These are phyloP conservation scores for Bombycilla garrulus DNA, from an alignment of 2,113 vertebrate genomes.

Conservation along the genomic window DNA sequence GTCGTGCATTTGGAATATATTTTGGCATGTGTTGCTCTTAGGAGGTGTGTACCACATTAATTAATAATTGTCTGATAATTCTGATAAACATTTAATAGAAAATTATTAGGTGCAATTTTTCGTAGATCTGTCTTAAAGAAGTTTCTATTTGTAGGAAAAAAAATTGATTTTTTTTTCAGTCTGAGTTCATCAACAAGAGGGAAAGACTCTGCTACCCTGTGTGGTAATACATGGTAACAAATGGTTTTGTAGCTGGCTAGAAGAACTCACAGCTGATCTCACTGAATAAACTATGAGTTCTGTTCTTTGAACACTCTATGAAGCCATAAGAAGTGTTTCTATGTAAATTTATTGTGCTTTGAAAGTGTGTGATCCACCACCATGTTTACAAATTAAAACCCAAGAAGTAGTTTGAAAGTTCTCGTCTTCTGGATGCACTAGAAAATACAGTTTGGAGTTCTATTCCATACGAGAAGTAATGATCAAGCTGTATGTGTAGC, in stretches of 20 bases:
- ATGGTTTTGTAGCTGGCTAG: neutral
- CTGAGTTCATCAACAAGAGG: neutral
- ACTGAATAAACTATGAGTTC: neutral
- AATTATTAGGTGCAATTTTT: neutral
- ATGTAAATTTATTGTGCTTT: neutral
- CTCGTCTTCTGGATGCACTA: neutral
- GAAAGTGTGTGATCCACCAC: neutral
- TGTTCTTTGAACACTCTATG: neutral
- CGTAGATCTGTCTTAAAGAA: neutral
- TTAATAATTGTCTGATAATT: neutral
- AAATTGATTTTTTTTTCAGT: neutral
- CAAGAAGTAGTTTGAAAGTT: neutral
- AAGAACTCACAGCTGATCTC: neutral
- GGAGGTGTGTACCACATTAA: neutral
- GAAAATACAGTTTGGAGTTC: neutral
- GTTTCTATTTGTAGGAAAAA: neutral
- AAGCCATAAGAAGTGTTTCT: neutral
- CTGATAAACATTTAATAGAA: neutral
- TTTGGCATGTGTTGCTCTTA: neutral
- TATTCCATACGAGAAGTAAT: neutral
- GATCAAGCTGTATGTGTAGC: neutral
- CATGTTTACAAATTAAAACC: neutral
- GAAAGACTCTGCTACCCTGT: neutral
- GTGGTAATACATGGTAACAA: neutral
- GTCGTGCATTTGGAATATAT: conserved; percentile 59